Conservation (phyloP, 2,113 vertebrate genomes). For the Oncorhynchus gorbuscha region DNA sequence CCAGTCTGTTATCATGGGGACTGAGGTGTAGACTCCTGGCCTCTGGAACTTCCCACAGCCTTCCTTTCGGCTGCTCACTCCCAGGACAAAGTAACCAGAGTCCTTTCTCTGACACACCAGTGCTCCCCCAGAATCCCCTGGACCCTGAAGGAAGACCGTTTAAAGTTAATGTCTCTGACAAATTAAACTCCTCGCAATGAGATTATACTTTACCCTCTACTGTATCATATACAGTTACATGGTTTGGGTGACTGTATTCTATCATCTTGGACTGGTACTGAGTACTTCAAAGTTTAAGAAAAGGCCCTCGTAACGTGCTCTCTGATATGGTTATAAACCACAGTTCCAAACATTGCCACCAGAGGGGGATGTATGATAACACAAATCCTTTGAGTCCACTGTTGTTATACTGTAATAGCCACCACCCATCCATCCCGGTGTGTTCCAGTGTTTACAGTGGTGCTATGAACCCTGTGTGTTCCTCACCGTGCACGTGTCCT, state of each 20-base stretch:
- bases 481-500: conserved; percentile 57
- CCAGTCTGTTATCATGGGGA: conserved; percentile 52
- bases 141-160: conserved; percentile 37
- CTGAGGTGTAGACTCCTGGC: conserved; percentile 56
- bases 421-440: neutral
- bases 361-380: conserved; percentile 15
- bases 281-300: no score
- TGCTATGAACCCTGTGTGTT: neutral
- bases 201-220: no score
- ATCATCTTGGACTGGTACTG: no score
- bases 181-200: no score
- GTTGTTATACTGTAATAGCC: no score
- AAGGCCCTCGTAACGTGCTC: no score
- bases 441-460: neutral
- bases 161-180: neutral
- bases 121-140: conserved; percentile 50
- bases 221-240: no score
- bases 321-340: no score
- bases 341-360: conserved; percentile 8
- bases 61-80: conserved; percentile 56
- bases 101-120: conserved; percentile 59
- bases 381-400: no score
- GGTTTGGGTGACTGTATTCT: no score
- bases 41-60: conserved; percentile 52
- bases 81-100: conserved; percentile 47